Base-by-base conservation (phyloP, 2,113 vertebrate species). In the Tragelaphus strepsiceros region DNA sequence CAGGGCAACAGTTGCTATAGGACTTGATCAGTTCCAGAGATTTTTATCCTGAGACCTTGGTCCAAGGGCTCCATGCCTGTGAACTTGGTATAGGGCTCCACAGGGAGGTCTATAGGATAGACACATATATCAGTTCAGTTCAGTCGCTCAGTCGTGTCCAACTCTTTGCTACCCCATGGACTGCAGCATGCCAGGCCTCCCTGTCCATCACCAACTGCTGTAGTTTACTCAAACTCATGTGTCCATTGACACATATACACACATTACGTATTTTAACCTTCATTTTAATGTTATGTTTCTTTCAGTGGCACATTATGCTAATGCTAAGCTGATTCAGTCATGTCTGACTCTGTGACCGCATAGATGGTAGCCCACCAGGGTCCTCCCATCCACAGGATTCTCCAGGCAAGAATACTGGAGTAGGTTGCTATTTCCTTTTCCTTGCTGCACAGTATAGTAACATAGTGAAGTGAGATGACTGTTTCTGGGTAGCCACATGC, bases 281-380 rank as follows among this genome's bases (percentile, higher is more conserved):
- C 3, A 2, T 46, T 49, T 62, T 16, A 7, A 16, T 54, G 19
- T 35, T 35, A 32, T 22, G 54, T 83, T 88, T 12, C n/a, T 59
- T 95, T 64, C 12, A 7, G 5, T 1, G 53, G 86, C 59, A 49
- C 28, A 19, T 32, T 4, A 15, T 28, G 59, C 59, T 59, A 59
- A 59, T 59, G 10, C 4, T 26, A 59, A 28, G 58, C 12, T 2
- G 58, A 11, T 59, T 59, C 58, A 59, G 58, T 59, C 11, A 2
- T 5, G 24, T 59, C 58, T 0, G 11, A 59, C 58, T 28, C 58
- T 59, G 24, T 0, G 0, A 59, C 58, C 5, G 1, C 24, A 28
- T 28, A 59, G 24, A 28, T 2, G 24, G 58, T 24, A 59, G 58
- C 58, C 24, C 58, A 28, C 24, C 58, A 59, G 58, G 10, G 24